Conservation (phyloP, 1,140 invertebrate species). For the Episyrphus balteatus region DNA sequence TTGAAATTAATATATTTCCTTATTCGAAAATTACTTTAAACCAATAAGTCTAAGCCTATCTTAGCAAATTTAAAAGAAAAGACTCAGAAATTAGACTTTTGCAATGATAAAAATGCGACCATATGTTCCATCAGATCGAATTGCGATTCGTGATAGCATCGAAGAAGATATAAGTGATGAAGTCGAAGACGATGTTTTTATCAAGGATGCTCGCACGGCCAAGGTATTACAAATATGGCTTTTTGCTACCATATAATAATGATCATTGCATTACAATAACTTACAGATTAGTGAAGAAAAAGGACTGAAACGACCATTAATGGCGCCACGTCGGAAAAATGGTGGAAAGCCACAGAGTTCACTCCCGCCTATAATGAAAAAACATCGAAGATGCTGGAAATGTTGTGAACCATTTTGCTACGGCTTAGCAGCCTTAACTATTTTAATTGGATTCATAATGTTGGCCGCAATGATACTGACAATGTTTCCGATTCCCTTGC, state of each 20-base stretch:
- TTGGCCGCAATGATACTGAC: slow-evolving; percentile 55
- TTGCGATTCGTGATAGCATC: slow-evolving; percentile 34
- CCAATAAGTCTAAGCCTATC: too few relatives aligned
- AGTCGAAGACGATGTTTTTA: slow-evolving; percentile 68
- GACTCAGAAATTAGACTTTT: not conserved
- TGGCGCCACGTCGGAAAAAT: slow-evolving; percentile 53
- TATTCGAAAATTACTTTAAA: too few relatives aligned
- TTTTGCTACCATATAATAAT: too few relatives aligned
- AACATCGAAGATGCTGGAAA: slow-evolving; percentile 42
- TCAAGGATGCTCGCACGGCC: slow-evolving; percentile 52
- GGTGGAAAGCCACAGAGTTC: slow-evolving; percentile 33
- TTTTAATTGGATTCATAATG: slow-evolving; percentile 44
- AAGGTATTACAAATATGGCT: slow-evolving; percentile 22
- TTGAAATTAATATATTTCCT: too few relatives aligned
- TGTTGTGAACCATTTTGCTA: slow-evolving; percentile 52
- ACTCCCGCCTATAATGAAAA: slow-evolving; percentile 35
- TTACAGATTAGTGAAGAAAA: slow-evolving; percentile 54
- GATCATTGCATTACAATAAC: not conserved
- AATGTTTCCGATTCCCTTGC: slow-evolving; percentile 49
- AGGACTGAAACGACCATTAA: slow-evolving; percentile 60
- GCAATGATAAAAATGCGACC: slow-evolving; percentile 36
- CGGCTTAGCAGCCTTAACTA: slow-evolving; percentile 43
- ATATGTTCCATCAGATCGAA: slow-evolving; percentile 35
- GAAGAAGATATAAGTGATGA: slow-evolving; percentile 41
- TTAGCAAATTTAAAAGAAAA: too few relatives aligned